Percentiles rank a stretch among this genome's conserved stretches.
phyloP scores from a whole-genome alignment of 2,797 vertebrate genomes.

The Melanogrammus aeglefinus region DNA sequence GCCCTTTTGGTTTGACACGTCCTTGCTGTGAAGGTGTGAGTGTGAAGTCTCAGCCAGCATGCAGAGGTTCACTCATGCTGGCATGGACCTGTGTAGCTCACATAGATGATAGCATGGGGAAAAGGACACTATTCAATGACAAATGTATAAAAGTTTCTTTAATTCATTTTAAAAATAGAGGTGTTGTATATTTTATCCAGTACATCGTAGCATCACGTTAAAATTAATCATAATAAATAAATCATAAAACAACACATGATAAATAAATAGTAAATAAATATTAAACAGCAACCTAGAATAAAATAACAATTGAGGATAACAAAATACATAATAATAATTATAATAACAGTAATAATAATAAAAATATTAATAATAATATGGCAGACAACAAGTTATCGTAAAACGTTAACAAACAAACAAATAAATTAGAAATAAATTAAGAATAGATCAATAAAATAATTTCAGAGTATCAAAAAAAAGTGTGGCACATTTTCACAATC shows the following conservation, averaged over 20 bases:
- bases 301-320: conserved; percentile 33
- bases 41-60: too few species aligned
- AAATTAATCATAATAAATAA: conserved; percentile 69
- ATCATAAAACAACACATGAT: conserved; percentile 46
- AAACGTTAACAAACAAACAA: conserved; percentile 32
- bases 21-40: neutral
- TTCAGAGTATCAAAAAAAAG: conserved; percentile 36
- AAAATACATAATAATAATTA: conserved; percentile 5
- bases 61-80: too few species aligned
- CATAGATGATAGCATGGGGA: neutral
- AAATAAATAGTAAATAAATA: conserved; percentile 70
- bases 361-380: conserved; percentile 48
- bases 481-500: conserved; percentile 41
- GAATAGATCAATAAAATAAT: conserved; percentile 46
- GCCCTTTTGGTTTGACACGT: neutral
- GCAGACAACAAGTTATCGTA: conserved; percentile 42
- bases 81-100: neutral
- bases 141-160: conserved; percentile 41
- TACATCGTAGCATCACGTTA: conserved; percentile 40
- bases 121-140: neutral
- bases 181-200: conserved; percentile 50
- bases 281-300: conserved; percentile 45
- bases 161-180: conserved; percentile 71
- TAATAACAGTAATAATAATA: conserved; percentile 29
- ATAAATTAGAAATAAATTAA: conserved; percentile 72